Base-by-base conservation (phyloP, 64 coral and sea anemone species). In the Dendronephthya gigantea region DNA sequence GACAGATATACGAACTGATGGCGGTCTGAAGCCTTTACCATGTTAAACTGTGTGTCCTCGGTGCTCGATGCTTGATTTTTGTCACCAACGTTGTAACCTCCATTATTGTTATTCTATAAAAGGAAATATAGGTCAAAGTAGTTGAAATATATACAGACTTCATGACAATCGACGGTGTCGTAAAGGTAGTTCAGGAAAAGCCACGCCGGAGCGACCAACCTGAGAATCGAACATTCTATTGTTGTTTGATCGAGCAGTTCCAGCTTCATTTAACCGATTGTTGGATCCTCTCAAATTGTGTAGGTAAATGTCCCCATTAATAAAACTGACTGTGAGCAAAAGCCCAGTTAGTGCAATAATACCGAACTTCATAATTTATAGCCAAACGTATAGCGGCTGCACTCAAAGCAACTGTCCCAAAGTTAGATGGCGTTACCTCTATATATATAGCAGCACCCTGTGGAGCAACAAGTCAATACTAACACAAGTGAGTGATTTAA, bases 61-160 rank as follows among this genome's bases (percentile, higher is more conserved):
- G 3, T 66, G 58, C 22, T 66, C 22, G 58, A 66, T 66, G 58
- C 58, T 22, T 66, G 58, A 66, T 22, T 66, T 22, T 30, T 66
- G 29, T 66, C 58, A 14, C 58, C 58, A 66, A 66, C 58, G 22
- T 66, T 66, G 58, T 66, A 66, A 66, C 58, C 58, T 66, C 58
- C 58, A 30, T 66, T 66, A 66, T 66, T 66, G 58, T 66, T 66
- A 17, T 66, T 66, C 58, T 66, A n/a, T 66, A 66, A 17, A 66
- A 66, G 5, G 58, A 66, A 30, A 66, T 7, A 66, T 66, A 66
- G 19, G 14, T 66, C 41, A 45, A n/a, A n/a, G n/a, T n/a, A n/a
- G n/a, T n/a, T n/a, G n/a, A n/a, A n/a, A n/a, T n/a, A n/a, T n/a
- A n/a, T n/a, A n/a, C n/a, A n/a, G n/a, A n/a, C n/a, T n/a, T n/a